Conservation (phyloP, 2,113 vertebrate genomes). For the Chunga burmeisteri region DNA sequence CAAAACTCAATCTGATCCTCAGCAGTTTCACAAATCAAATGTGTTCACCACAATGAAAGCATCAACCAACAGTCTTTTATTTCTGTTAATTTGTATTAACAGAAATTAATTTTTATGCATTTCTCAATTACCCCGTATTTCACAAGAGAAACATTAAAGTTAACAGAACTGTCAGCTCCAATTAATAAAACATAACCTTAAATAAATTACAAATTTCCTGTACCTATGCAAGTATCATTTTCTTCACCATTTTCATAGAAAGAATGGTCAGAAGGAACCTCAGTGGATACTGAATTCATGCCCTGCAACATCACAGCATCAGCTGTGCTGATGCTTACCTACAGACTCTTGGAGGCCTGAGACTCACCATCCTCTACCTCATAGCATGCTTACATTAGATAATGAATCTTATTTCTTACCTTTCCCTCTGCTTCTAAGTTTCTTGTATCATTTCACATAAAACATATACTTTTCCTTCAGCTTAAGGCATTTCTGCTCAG, state of each 20-base stretch:
- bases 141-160: neutral
- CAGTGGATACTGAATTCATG: neutral
- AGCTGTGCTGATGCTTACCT: neutral
- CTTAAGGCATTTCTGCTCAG: neutral
- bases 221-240: neutral
- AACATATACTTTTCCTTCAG: neutral
- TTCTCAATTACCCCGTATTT: neutral
- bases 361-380: neutral
- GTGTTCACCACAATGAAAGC: neutral
- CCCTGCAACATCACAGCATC: neutral
- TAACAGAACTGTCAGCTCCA: neutral
- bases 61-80: neutral
- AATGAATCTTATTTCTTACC: neutral
- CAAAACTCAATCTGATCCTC: neutral
- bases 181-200: neutral
- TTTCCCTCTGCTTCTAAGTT: neutral
- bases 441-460: neutral
- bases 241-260: neutral
- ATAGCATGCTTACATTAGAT: neutral
- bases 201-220: neutral
- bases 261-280: neutral
- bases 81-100: neutral
- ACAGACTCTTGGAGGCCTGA: neutral
- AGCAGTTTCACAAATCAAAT: neutral
- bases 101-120: neutral